Conservation (phyloP, 2,113 vertebrate genomes). For the Pavo muticus region DNA sequence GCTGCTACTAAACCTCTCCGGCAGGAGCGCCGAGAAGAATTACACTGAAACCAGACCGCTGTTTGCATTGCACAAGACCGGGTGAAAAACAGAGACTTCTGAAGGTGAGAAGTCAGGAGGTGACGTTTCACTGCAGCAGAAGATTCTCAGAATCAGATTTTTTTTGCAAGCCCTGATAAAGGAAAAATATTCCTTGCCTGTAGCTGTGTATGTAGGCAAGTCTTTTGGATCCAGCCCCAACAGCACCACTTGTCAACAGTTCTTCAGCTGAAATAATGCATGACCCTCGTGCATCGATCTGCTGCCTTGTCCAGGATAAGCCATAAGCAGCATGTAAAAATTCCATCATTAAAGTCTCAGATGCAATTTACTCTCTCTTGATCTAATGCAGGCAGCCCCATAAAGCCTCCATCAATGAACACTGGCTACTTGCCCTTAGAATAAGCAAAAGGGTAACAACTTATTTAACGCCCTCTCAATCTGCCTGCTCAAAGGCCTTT, state of each 20-base stretch:
- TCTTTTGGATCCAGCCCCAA: background rate
- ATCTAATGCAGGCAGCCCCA: background rate
- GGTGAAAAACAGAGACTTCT: background rate
- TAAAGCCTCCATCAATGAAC: background rate
- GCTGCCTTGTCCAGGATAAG: background rate
- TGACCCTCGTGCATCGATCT: background rate
- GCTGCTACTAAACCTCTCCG: background rate
- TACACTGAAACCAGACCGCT: background rate
- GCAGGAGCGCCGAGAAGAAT: background rate
- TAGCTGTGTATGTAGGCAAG: background rate
- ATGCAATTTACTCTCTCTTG: background rate
- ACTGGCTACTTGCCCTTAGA: background rate
- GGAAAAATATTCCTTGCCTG: background rate
- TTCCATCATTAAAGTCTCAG: slow-evolving; percentile 18
- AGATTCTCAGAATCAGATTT: background rate
- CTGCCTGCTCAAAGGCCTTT: slow-evolving; percentile 42
- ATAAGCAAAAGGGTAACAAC: slow-evolving; percentile 32
- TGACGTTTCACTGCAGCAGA: background rate
- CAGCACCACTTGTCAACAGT: background rate
- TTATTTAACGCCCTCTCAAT: slow-evolving; percentile 26
- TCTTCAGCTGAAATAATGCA: background rate
- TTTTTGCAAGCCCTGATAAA: background rate
- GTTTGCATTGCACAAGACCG: background rate
- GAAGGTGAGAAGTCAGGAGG: background rate
- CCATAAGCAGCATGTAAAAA: background rate